phyloP scores from a whole-genome alignment of 1,140 invertebrate genomes.

The Cydia amplana region DNA sequence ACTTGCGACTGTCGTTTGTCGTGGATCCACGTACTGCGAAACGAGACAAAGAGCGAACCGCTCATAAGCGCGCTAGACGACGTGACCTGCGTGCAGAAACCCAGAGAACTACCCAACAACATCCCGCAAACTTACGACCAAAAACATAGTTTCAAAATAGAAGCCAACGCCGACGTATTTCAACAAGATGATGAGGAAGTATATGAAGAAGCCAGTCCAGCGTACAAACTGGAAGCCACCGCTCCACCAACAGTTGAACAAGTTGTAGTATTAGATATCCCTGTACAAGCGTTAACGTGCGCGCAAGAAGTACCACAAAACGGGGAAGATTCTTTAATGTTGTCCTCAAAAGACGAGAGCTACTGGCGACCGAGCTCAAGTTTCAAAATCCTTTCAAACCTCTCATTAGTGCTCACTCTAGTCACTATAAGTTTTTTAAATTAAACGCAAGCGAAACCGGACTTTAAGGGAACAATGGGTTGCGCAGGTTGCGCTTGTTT shows the following conservation, averaged over 20 bases:
- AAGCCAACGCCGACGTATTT: slow-evolving; percentile 46
- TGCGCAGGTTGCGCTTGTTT: slow-evolving; percentile 16
- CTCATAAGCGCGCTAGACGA: slow-evolving; percentile 65
- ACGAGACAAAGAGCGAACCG: slow-evolving; percentile 85
- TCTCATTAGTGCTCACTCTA: slow-evolving; percentile 50
- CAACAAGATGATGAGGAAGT: slow-evolving; percentile 57
- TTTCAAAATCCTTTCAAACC: slow-evolving; percentile 46
- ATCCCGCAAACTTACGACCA: slow-evolving; percentile 23
- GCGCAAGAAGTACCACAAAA: slow-evolving; percentile 54
- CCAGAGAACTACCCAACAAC: slow-evolving; percentile 36
- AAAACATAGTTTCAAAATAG: slow-evolving; percentile 47
- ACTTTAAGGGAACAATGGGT: not conserved
- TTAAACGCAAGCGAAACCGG: slow-evolving; percentile 7
- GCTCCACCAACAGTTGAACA: slow-evolving; percentile 51
- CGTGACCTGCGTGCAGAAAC: slow-evolving; percentile 55
- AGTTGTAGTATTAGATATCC: slow-evolving; percentile 55
- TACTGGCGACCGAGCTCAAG: slow-evolving; percentile 62
- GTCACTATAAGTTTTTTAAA: slow-evolving; percentile 39
- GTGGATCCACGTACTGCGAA: slow-evolving; percentile 87
- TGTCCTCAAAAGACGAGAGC: slow-evolving; percentile 68
- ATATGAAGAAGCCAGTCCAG: slow-evolving; percentile 47
- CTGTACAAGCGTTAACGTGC: slow-evolving; percentile 57
- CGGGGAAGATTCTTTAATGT: slow-evolving; percentile 70
- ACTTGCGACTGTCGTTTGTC: slow-evolving; percentile 87
- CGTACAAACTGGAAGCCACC: slow-evolving; percentile 56